Evolutionary conservation across 2,113 vertebrate species (phyloP), one percentile per base, ranked within the genome.

Genomic region (Mystacornis crossleyi): DNA sequence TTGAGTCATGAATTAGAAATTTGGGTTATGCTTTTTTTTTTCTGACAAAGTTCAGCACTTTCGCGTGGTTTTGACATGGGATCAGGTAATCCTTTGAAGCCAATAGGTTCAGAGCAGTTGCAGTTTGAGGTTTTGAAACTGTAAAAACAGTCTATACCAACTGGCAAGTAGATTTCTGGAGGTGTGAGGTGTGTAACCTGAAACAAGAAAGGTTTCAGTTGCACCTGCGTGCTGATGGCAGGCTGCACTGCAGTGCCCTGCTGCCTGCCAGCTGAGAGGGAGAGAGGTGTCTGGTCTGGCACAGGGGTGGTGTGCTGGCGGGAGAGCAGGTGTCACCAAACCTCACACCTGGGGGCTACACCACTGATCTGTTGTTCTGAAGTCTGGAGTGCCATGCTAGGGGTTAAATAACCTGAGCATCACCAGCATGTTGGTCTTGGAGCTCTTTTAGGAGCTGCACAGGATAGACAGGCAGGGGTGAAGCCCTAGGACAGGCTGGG

Each of bases 91-190:
- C 2, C 54, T 81, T 69, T 82, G 66, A 86, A 90, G 66, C 33
- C 14, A 61, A 14, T 38, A 33, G 9, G 18, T 80, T 83, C 25
- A 34, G 33, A 82, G 50, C 34, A 57, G 40, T 40, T 77, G 50
- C 38, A 82, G 28, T 65, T 23, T 90, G 75, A 90, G 60, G 64
- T 66, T 95, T 93, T 47, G 64, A 67, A 95, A 55, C 67, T 81
- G 47, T 66, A 54, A 70, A 50, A 86, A 54, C 43, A 28, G 8
- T 21, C 51, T 69, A 9, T 19, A 69, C 12, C 25, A 73, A 29
- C 29, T 36, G 53, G 28, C 57, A 81, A 67, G 42, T 51, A 72
- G 48, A 45, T 53, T 88, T 92, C 67, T 90, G 79, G 45, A 86
- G 73, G 71, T 66, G 34, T 45, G 54, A 86, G 62, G 20, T 17